Conservation (phyloP, 1,140 invertebrate genomes). For the Drosophila willistoni region DNA sequence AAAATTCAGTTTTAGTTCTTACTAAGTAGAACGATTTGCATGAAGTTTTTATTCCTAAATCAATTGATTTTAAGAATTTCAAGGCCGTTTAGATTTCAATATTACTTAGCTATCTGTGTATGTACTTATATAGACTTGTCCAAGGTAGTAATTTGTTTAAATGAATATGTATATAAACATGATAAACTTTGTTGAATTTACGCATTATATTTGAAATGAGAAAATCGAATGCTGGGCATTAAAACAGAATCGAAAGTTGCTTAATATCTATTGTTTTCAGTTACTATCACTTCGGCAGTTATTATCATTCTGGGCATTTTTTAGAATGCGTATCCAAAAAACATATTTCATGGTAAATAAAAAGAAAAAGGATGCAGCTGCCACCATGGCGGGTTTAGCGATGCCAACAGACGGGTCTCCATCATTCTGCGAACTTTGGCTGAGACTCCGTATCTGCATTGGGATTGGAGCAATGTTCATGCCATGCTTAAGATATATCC, state of each 20-base stretch:
- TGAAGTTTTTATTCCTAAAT: too few species aligned
- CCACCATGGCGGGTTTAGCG: not conserved
- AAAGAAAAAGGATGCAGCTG: constrained; percentile 24
- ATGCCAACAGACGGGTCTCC: not conserved
- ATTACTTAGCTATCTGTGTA: too few species aligned
- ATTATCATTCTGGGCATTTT: not conserved
- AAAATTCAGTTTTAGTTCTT: too few species aligned
- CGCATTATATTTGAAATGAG: not conserved
- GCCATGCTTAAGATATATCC: constrained; percentile 12
- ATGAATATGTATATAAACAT: not conserved
- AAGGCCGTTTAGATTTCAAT: too few species aligned
- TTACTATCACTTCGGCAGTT: not conserved
- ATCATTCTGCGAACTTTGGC: not conserved
- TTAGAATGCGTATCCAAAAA: constrained; percentile 37
- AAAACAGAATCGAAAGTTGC: not conserved
- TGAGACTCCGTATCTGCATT: not conserved
- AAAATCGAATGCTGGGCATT: not conserved
- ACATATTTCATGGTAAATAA: constrained; percentile 49
- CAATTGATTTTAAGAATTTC: too few species aligned
- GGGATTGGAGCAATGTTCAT: not conserved
- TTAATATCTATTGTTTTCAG: not conserved
- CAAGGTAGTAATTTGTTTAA: not conserved
- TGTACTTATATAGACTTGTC: not conserved
- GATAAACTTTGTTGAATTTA: not conserved
- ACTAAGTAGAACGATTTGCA: too few species aligned